Conservation (phyloP, 2,797 vertebrate species). For the Megaceryle alcyon region DNA sequence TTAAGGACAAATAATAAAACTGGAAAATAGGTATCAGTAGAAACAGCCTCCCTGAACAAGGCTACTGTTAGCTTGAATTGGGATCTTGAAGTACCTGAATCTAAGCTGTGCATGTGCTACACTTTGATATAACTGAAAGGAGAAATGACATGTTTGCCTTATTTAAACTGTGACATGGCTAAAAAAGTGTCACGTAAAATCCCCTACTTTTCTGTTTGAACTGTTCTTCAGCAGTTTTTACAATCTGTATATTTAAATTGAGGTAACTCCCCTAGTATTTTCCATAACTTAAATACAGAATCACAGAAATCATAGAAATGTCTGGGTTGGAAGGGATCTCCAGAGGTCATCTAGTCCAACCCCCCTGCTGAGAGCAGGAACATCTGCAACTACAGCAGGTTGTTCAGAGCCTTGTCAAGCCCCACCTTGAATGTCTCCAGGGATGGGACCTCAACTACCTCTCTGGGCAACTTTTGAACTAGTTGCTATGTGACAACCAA, state of each 20-base stretch:
- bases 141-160: not conserved
- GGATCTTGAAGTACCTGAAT: not conserved
- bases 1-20: not conserved
- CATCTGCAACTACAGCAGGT: too few species aligned
- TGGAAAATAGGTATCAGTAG: not conserved
- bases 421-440: too few species aligned
- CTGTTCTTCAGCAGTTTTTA: not conserved
- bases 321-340: too few species aligned
- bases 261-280: not conserved
- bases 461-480: not conserved
- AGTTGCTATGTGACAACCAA: not conserved
- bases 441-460: too few species aligned
- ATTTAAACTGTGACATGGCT: not conserved
- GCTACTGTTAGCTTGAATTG: not conserved
- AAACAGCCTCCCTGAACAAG: not conserved
- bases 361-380: too few species aligned
- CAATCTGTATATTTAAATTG: conserved; percentile 27
- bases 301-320: too few species aligned
- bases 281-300: not conserved
- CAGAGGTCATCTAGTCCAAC: too few species aligned
- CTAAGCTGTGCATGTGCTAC: not conserved
- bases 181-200: not conserved
- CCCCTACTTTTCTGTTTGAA: not conserved
- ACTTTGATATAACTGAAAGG: not conserved
- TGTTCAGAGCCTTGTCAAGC: too few species aligned